phyloP scores from a whole-genome alignment of 2,888 invertebrate species.

The Seira musarum region DNA sequence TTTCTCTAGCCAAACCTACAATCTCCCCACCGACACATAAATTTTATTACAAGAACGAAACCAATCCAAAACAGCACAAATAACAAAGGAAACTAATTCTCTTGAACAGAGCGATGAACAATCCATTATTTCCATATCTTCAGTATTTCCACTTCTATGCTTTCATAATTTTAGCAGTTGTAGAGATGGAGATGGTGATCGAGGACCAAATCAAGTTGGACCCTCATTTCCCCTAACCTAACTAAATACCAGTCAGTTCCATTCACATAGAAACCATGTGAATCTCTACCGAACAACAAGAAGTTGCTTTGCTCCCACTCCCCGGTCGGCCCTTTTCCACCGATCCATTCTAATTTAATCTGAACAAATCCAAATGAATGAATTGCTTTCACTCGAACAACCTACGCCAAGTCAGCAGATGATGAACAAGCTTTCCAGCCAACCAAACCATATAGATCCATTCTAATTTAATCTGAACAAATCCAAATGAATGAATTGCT shows the following conservation, averaged over 20 bases:
- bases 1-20: not conserved
- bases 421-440: slow-evolving; percentile 32
- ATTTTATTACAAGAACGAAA: slow-evolving; percentile 11
- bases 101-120: slow-evolving; percentile 17
- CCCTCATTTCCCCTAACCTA: slow-evolving; percentile 10
- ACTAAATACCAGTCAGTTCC: slow-evolving; percentile 1
- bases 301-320: not conserved
- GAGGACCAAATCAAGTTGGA: too few species aligned
- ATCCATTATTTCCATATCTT: slow-evolving; percentile 30
- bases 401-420: slow-evolving; percentile 46
- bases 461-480: slow-evolving; percentile 58
- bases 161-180: slow-evolving; percentile 54
- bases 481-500: slow-evolving; percentile 60
- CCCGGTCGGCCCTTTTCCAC: slow-evolving; percentile 19
- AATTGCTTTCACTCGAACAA: slow-evolving; percentile 57
- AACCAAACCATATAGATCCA: slow-evolving; percentile 31
- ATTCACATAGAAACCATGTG: not conserved
- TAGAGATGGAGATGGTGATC: slow-evolving; percentile 20
- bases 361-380: slow-evolving; percentile 56
- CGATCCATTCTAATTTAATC: slow-evolving; percentile 59
- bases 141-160: slow-evolving; percentile 45
- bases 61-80: slow-evolving; percentile 18
- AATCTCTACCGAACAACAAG: not conserved
- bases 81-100: slow-evolving; percentile 21
- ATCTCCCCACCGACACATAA: slow-evolving; percentile 1